These are phyloP conservation scores for Scartelaos histophorus DNA, from an alignment of 2,113 vertebrate species.

Conservation along the genomic window DNA sequence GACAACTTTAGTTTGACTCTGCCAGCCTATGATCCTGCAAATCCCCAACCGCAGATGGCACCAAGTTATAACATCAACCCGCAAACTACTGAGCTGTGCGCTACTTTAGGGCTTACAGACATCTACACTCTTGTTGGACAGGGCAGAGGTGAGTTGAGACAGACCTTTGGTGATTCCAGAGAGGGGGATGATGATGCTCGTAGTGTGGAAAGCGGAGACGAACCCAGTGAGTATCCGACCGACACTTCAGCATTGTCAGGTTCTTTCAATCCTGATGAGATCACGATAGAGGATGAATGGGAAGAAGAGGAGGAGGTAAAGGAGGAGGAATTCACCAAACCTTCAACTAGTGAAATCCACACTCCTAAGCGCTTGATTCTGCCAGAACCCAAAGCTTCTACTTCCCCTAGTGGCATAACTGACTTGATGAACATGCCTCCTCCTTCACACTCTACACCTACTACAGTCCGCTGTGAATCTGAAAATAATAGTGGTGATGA, in stretches of 20 bases:
- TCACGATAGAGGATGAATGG: constrained; percentile 90
- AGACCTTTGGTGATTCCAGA: constrained; percentile 45
- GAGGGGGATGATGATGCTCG: constrained; percentile 74
- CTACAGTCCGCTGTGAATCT: constrained; percentile 50
- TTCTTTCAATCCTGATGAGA: constrained; percentile 94
- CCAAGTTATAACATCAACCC: constrained; percentile 85
- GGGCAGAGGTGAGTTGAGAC: constrained; percentile 43
- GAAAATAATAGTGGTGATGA: constrained; percentile 12
- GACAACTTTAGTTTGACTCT: constrained; percentile 88
- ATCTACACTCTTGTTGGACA: constrained; percentile 82
- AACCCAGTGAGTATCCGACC: constrained; percentile 88
- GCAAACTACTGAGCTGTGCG: constrained; percentile 94
- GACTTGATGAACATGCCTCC: constrained; percentile 50
- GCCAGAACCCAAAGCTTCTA: constrained; percentile 68
- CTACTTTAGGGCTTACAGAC: constrained; percentile 87
- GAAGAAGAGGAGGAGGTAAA: constrained; percentile 74
- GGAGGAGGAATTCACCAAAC: constrained; percentile 54
- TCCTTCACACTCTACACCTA: constrained; percentile 76
- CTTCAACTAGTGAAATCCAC: constrained; percentile 32
- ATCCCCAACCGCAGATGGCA: constrained; percentile 71
- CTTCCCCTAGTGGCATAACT: constrained; percentile 61
- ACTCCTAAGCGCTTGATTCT: constrained; percentile 70
- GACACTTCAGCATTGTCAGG: constrained; percentile 85
- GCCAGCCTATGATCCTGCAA: constrained; percentile 81
- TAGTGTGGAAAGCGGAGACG: constrained; percentile 82